phyloP scores from a whole-genome alignment of 2,113 vertebrate genomes.

The Chaetops frenatus region DNA sequence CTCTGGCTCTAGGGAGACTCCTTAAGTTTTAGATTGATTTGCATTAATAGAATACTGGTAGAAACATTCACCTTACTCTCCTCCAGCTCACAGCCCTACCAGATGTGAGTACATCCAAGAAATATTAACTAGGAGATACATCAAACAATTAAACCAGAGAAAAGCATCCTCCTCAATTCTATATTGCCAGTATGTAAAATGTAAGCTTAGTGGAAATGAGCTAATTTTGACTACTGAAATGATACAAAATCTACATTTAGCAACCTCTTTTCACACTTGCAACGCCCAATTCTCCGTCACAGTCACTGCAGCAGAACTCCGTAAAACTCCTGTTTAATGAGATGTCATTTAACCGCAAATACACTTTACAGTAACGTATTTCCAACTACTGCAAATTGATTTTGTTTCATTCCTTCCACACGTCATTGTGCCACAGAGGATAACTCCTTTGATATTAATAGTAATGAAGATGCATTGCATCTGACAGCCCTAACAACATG shows the following conservation, averaged over 20 bases:
- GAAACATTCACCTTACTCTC: neutral
- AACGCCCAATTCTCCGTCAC: neutral
- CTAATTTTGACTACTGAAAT: neutral
- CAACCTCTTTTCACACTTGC: neutral
- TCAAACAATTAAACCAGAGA: neutral
- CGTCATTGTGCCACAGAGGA: neutral
- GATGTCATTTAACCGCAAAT: conserved; percentile 2
- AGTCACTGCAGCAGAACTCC: neutral
- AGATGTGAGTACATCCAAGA: neutral
- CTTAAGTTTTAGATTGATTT: neutral
- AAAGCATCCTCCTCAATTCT: neutral
- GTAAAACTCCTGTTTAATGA: neutral
- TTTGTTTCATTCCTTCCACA: conserved; percentile 15
- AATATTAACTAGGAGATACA: neutral
- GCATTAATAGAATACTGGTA: neutral
- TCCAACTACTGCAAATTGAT: conserved; percentile 21
- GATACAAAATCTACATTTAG: neutral
- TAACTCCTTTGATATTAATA: conserved; percentile 39
- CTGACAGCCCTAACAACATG: conserved; percentile 43
- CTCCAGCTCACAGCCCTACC: neutral
- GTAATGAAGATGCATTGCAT: conserved; percentile 31
- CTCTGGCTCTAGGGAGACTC: neutral
- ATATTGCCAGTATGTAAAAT: neutral
- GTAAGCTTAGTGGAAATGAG: neutral
- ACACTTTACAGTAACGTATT: neutral